phyloP scores from a whole-genome alignment of 2,888 invertebrate genomes.

The Drosophila recens region DNA sequence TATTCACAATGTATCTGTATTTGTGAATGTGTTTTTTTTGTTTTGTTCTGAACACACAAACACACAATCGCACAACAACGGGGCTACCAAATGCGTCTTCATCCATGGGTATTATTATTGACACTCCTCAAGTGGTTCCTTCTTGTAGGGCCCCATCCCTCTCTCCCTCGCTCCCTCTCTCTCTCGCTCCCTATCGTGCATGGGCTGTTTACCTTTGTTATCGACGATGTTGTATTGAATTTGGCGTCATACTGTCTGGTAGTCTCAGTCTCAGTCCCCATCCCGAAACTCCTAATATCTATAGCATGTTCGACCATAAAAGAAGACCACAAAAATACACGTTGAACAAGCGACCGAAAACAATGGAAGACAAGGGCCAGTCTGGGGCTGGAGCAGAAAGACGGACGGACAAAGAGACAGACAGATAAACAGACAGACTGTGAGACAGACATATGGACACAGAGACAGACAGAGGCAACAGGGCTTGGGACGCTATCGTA shows the following conservation, averaged over 20 bases:
- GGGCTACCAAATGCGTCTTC: constrained; percentile 66
- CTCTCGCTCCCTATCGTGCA: constrained; percentile 4
- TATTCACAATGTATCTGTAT: constrained; percentile 37
- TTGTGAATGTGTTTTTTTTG: constrained; percentile 36
- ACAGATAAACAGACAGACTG: background rate
- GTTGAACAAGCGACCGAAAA: constrained; percentile 56
- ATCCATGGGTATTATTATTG: constrained; percentile 65
- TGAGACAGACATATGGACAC: no score
- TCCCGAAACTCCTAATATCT: constrained; percentile 29
- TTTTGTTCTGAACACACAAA: constrained; percentile 39
- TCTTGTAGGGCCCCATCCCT: constrained; percentile 18
- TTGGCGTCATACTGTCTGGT: constrained; percentile 84
- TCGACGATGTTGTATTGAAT: constrained; percentile 75
- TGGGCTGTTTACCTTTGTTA: constrained; percentile 78
- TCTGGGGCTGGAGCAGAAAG: constrained; percentile 22
- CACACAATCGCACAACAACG: constrained; percentile 40
- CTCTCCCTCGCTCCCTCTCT: no score
- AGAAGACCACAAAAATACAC: constrained; percentile 77
- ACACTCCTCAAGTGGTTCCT: constrained; percentile 62
- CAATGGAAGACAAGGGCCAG: constrained; percentile 51
- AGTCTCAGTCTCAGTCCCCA: constrained; percentile 49
- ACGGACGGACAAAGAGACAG: constrained; percentile 1
- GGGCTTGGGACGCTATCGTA: constrained; percentile 44
- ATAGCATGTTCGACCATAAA: constrained; percentile 63
- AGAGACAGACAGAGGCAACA: constrained; percentile 13